Evolutionary conservation across 2,888 invertebrate species (phyloP), one percentile per base, ranked within the genome.

Genomic region (Eupithecia centaureata): DNA sequence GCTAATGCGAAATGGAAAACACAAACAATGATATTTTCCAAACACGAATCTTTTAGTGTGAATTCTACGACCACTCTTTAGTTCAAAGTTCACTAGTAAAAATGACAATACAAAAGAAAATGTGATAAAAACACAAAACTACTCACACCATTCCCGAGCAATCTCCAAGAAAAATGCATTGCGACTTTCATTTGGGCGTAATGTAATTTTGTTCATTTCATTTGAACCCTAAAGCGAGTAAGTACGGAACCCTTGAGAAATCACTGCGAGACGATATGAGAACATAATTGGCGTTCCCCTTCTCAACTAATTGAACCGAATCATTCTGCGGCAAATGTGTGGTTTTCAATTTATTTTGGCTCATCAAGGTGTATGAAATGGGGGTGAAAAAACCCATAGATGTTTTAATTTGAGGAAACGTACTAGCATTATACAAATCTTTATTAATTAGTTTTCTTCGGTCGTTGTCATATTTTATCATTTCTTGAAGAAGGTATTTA

Each of bases 231-330:
- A 59, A 67, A 61, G 61, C 52, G 51, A 27, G 51, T 52, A 52
- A 56, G 61, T 12, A 61, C 61, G 68, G 71, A 71, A 68, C 77
- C 76, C 77, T 68, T 73, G 77, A 77, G 77, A 77, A 77, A 77
- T 77, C 77, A 76, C 77, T 73, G 76, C 69, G 71, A 57, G 68
- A 64, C 74, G 68, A 76, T 76, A 76, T 76, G 76, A 73, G 76
- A 73, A 72, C 69, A 69, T 76, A 76, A 76, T 76, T 70, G 73
- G 66, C 59, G 47, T 62, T 71, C 73, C 63, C 66, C 66, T 54
- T 47, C 63, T 51, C 62, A 62, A 68, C 71, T 76, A 76, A 76
- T 76, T 76, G 72, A 67, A 69, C 73, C 57, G 64, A 54, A 63
- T 73, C 60, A 73, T 72, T 65, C 65, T 61, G 71, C 51, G 71